Evolutionary conservation across 53 echinoderm and acorn worm species (phyloP), one percentile per base, ranked within the genome.

Genomic region (Patiria pectinifera): DNA sequence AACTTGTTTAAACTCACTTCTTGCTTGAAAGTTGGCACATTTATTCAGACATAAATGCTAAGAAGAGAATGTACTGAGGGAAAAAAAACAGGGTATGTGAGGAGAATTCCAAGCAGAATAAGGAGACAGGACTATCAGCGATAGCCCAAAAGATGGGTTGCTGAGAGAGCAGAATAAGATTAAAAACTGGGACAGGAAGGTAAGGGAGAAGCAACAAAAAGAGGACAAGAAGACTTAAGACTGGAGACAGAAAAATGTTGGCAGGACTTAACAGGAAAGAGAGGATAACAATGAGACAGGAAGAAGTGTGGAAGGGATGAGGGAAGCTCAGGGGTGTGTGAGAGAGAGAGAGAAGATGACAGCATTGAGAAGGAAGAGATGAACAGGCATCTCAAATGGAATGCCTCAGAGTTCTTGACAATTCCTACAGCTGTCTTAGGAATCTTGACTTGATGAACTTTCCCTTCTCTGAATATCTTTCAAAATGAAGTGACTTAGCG

Each of bases 301-400:
- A 74, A 74, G 22, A 74, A 23, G 74, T 10, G 74, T 79, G 79
- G 79, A 24, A 76, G 25, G 76, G 35, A 18, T 76, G 12, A 19
- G 79, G 79, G 47, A 18, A 79, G 79, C 48, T 46, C 46, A 79
- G 60, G 19, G 3, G 13, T 59, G 16, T 9, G 59, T 21, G 59
- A 59, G 58, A 53, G 53, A 53, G 53, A 53, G 53, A 8, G 53
- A 81, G 48, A 58, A 83, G 60, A 83, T 45, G 80, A 79, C 5
- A 46, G 18, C 46, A 58, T 23, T 47, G 49, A 86, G 75, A 22
- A 86, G 76, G 71, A 86, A 86, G 53, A 47, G 85, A 45, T 69
- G 66, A 16, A 66, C 12, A 66, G 74, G 24, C 24, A 74, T 74
- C 74, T 74, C 24, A 24, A 2, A 24, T 23, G 74, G 74, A 74